Base-by-base conservation (phyloP, 2,888 invertebrate genomes). In the Phaonia tiefii region DNA sequence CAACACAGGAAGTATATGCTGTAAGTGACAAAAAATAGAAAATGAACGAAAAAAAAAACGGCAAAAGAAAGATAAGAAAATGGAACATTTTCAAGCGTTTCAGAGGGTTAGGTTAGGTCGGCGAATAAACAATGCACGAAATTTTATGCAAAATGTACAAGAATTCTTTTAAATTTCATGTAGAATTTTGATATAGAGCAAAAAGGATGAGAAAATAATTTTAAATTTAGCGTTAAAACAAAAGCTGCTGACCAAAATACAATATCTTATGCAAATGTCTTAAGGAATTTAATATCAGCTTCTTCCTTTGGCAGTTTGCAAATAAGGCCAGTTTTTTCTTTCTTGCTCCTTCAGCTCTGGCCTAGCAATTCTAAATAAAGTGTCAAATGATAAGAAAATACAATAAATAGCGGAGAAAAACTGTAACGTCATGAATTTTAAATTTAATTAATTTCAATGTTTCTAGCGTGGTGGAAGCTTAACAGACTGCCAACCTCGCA, bases 221-320 rank as follows among this genome's bases (percentile, higher is more conserved):
- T 74, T 37, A 80, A 80, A 77, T 80, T 77, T 66, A 76, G 80
- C 76, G 17, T 58, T 67, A 63, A 67, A 67, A 66, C 15, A 63
- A 42, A 20, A 13, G 20, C 63, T 11, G 13, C 22, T 75, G 67
- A 69, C 75, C 78, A 70, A 75, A 75, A 73, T 60, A 65, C 49
- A 65, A 75, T 81, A 78, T 65, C 44, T 78, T 81, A 78, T 78
- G 81, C 69, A 37, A 78, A 81, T 81, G 70, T 46, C 54, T 25
- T 46, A 22, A 20, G 63, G 39, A 63, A 63, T 63, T 63, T 63
- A 63, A 63, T 63, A 63, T 63, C 20, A 17, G 39, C 39, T 39
- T 31, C 15, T 58, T 15, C n/a, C n/a, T n/a, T n/a, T 26, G 22
- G 58, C 58, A 31, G 15, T n/a, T n/a, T n/a, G n/a, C 8, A 4